These are phyloP conservation scores for Charaxes varanes DNA, from an alignment of 1,140 invertebrate species.

Conservation along the genomic window DNA sequence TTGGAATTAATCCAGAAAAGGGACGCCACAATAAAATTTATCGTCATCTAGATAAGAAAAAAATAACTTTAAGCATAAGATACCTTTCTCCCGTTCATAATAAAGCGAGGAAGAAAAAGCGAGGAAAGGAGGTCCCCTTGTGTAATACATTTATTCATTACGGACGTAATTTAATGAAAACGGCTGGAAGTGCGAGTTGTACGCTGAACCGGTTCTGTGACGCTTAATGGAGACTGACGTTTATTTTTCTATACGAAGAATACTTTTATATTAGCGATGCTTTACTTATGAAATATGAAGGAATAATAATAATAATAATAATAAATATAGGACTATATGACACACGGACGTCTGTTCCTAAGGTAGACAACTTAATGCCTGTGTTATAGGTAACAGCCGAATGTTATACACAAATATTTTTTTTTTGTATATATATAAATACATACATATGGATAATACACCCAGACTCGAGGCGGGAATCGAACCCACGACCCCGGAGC, in stretches of 20 bases:
- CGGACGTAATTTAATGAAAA: constrained; percentile 60
- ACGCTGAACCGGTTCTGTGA: neutral
- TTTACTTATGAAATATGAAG: too few species aligned
- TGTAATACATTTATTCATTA: constrained; percentile 68
- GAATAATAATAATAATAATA: too few species aligned
- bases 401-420: too few species aligned
- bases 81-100: constrained; percentile 50
- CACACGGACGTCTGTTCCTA: too few species aligned
- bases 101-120: constrained; percentile 51
- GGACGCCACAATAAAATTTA: constrained; percentile 47
- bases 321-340: too few species aligned
- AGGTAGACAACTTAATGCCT: too few species aligned
- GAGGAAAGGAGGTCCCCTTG: constrained; percentile 45
- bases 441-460: too few species aligned
- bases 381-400: too few species aligned
- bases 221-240: neutral
- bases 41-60: constrained; percentile 46
- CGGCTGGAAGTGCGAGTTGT: constrained; percentile 12
- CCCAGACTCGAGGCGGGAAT: too few species aligned
- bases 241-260: neutral
- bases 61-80: constrained; percentile 47
- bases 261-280: too few species aligned
- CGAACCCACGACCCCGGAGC: too few species aligned
- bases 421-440: too few species aligned
- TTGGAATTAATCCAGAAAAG: constrained; percentile 44